These are phyloP conservation scores for Eupithecia insigniata DNA, from an alignment of 2,888 invertebrate genomes.

Conservation along the genomic window DNA sequence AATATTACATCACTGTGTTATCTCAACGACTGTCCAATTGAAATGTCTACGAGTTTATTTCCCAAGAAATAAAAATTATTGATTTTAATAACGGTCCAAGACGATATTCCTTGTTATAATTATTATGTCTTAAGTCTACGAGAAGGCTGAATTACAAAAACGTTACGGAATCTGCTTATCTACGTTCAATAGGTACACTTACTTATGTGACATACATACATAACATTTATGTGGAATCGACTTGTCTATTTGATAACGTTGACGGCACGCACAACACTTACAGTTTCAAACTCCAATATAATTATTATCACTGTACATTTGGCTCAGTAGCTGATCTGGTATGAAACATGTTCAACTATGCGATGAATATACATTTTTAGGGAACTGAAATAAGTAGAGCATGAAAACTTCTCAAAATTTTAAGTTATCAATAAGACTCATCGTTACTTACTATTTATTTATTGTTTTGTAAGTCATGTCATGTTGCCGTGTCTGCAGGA, in stretches of 20 bases:
- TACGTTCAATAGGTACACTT: not conserved
- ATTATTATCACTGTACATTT: not conserved
- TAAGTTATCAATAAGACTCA: too few species aligned
- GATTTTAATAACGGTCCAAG: too few species aligned
- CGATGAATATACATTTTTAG: not conserved
- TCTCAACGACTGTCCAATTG: not conserved
- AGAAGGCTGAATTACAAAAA: not conserved
- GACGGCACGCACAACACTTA: not conserved
- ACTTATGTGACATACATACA: not conserved
- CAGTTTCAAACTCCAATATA: not conserved
- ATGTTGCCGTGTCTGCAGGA: too few species aligned
- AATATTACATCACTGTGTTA: not conserved
- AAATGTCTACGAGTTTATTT: not conserved
- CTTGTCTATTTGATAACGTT: not conserved
- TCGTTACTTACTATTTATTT: too few species aligned
- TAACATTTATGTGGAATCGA: not conserved
- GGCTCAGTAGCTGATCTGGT: not conserved
- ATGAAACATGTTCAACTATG: too few species aligned
- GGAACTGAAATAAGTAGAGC: not conserved
- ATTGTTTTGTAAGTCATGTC: too few species aligned
- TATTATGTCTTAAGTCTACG: not conserved
- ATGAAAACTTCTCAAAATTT: too few species aligned
- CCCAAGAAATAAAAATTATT: too few species aligned
- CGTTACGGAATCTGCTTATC: too few species aligned
- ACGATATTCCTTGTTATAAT: not conserved